Evolutionary conservation across 1,140 invertebrate species (phyloP).

Genomic region (Aphelinus certus): DNA sequence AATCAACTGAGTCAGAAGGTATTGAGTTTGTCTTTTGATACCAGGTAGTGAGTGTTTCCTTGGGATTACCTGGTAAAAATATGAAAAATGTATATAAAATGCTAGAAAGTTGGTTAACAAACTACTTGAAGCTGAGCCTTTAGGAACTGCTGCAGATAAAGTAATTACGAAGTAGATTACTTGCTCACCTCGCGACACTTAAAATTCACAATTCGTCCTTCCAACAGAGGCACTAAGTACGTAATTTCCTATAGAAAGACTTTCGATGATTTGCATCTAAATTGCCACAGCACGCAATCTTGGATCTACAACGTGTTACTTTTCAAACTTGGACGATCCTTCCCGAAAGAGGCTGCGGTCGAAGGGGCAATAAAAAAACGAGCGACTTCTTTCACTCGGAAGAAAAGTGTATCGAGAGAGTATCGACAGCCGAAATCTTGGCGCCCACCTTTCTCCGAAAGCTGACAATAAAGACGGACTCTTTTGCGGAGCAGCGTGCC

Average conservation of each 20-base stretch:
- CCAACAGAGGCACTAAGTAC: slow-evolving; percentile 27
- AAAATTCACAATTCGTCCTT: slow-evolving; percentile 37
- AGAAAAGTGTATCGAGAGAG: slow-evolving; percentile 5
- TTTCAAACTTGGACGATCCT: slow-evolving; percentile 21
- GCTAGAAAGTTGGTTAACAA: too few relatives aligned
- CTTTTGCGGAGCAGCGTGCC: slow-evolving; percentile 20
- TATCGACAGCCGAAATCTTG: slow-evolving; percentile 36
- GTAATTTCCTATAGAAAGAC: slow-evolving; percentile 40
- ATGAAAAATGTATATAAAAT: too few relatives aligned
- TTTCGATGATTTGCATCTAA: slow-evolving; percentile 39
- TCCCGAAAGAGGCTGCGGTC: neutral
- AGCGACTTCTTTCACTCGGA: slow-evolving; percentile 9
- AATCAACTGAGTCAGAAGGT: too few relatives aligned
- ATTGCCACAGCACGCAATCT: slow-evolving; percentile 34
- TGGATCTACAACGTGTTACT: slow-evolving; percentile 20
- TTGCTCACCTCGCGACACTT: slow-evolving; percentile 19
- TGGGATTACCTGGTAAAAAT: too few relatives aligned
- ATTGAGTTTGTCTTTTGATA: too few relatives aligned
- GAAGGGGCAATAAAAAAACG: slow-evolving; percentile 26
- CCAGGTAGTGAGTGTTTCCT: too few relatives aligned
- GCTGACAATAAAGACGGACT: slow-evolving; percentile 30
- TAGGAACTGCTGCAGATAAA: neutral
- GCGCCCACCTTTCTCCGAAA: slow-evolving; percentile 37
- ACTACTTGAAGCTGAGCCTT: too few relatives aligned
- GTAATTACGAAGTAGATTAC: slow-evolving; percentile 32